These are phyloP conservation scores for Caenorhabditis sp. DNA, from an alignment of 2,888 invertebrate species.

Conservation along the genomic window DNA sequence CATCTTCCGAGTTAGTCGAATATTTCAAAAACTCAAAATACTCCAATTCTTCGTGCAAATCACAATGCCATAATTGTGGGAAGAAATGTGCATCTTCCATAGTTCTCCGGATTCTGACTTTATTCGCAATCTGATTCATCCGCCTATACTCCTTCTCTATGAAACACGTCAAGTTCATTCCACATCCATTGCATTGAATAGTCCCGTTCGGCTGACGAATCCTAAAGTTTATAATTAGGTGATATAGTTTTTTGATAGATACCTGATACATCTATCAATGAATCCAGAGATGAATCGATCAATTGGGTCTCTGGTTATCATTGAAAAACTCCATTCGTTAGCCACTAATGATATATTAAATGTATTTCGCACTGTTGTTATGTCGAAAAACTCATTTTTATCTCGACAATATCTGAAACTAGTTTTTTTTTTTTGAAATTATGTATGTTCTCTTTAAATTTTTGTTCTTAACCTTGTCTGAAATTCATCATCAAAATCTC, in stretches of 20 bases:
- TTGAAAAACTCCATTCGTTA: conserved; percentile 40
- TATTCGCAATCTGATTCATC: conserved; percentile 37
- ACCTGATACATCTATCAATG: conserved; percentile 61
- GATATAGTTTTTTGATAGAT: not conserved
- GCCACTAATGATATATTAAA: conserved; percentile 25
- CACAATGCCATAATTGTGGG: conserved; percentile 57
- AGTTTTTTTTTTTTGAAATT: no score
- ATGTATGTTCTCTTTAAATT: not conserved
- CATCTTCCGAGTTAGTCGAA: conserved; percentile 31
- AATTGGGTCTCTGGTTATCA: conserved; percentile 55
- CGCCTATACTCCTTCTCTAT: conserved; percentile 50
- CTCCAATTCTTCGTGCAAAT: conserved; percentile 24
- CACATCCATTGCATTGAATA: conserved; percentile 55
- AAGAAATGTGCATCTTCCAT: conserved; percentile 60
- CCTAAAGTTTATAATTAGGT: not conserved
- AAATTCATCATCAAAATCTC: conserved; percentile 31
- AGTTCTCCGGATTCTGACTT: conserved; percentile 23
- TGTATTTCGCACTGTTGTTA: conserved; percentile 11
- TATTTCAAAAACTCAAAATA: conserved; percentile 39
- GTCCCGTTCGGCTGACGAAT: conserved; percentile 4
- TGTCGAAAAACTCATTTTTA: conserved; percentile 44
- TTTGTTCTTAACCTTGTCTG: conserved; percentile 6
- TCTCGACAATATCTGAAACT: conserved; percentile 50
- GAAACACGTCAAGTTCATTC: conserved; percentile 61
- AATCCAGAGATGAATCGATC: conserved; percentile 60